Conservation (phyloP, 2,888 invertebrate species). For the Hirtodrosophila confusa region DNA sequence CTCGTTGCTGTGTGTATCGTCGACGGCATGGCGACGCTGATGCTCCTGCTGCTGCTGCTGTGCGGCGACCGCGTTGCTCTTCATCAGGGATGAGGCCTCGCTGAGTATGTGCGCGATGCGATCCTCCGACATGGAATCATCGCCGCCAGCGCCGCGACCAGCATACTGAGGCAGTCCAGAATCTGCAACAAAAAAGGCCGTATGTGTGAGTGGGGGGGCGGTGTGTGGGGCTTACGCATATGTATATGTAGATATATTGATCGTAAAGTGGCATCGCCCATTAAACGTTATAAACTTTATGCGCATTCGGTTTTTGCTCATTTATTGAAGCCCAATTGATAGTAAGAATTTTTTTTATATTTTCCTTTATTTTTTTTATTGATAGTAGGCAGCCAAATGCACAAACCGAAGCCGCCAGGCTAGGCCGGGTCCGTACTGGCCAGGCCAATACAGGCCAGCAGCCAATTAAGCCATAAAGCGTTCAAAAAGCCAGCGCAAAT, state of each 20-base stretch:
- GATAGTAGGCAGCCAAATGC: too few species aligned
- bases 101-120: slow-evolving; percentile 96
- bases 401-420: slow-evolving; percentile 7
- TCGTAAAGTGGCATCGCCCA: slow-evolving; percentile 76
- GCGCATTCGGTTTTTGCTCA: slow-evolving; percentile 53
- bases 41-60: slow-evolving; percentile 86
- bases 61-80: slow-evolving; percentile 83
- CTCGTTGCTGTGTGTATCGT: slow-evolving; percentile 91
- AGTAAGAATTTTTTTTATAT: slow-evolving; percentile 3
- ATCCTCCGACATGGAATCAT: slow-evolving; percentile 94
- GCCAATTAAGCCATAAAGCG: slow-evolving; percentile 76
- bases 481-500: slow-evolving; percentile 78
- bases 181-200: slow-evolving; percentile 85
- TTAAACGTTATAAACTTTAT: slow-evolving; percentile 80
- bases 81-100: slow-evolving; percentile 96
- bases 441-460: slow-evolving; percentile 8
- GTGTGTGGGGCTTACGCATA: neutral
- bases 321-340: slow-evolving; percentile 62
- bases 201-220: slow-evolving; percentile 12
- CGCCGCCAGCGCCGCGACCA: slow-evolving; percentile 90
- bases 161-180: slow-evolving; percentile 92
- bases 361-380: neutral
- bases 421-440: neutral
- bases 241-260: slow-evolving; percentile 34
- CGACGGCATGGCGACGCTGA: slow-evolving; percentile 81